phyloP scores from a whole-genome alignment of 2,797 vertebrate genomes.

The Ctenopoma kingsleyae region DNA sequence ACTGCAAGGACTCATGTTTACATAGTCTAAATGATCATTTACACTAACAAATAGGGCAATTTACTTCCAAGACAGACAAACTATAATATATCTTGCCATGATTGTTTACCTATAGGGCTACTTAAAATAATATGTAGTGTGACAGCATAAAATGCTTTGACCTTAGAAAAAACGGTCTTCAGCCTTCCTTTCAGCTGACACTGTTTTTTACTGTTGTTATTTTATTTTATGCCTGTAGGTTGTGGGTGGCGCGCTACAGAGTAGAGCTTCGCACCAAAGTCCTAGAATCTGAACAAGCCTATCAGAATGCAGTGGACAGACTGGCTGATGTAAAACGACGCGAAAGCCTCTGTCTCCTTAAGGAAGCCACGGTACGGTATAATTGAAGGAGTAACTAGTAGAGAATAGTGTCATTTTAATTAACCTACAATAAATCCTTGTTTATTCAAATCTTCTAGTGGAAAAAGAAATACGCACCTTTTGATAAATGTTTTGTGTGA shows the following conservation, averaged over 20 bases:
- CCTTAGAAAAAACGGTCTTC: neutral
- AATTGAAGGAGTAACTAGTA: neutral
- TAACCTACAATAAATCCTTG: neutral
- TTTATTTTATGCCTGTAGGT: constrained; percentile 73
- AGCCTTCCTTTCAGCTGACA: neutral
- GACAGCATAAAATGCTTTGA: neutral
- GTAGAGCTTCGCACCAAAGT: constrained; percentile 75
- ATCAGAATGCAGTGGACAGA: constrained; percentile 87
- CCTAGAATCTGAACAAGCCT: constrained; percentile 79
- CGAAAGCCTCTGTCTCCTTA: constrained; percentile 86
- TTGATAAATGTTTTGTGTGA: neutral
- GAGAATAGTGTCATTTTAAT: neutral
- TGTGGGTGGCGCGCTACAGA: constrained; percentile 90
- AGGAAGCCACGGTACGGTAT: constrained; percentile 76
- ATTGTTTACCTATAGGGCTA: constrained; percentile 2
- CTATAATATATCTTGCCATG: neutral
- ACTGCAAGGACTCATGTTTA: constrained; percentile 26
- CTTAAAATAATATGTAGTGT: neutral
- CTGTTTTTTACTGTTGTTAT: neutral
- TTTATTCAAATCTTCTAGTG: neutral
- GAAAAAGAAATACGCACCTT: neutral
- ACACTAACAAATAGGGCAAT: constrained; percentile 28
- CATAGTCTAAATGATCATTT: constrained; percentile 38
- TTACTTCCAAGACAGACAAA: constrained; percentile 9
- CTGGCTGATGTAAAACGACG: constrained; percentile 87